These are phyloP conservation scores for Karalla daura DNA, from an alignment of 2,797 vertebrate genomes.

Conservation along the genomic window DNA sequence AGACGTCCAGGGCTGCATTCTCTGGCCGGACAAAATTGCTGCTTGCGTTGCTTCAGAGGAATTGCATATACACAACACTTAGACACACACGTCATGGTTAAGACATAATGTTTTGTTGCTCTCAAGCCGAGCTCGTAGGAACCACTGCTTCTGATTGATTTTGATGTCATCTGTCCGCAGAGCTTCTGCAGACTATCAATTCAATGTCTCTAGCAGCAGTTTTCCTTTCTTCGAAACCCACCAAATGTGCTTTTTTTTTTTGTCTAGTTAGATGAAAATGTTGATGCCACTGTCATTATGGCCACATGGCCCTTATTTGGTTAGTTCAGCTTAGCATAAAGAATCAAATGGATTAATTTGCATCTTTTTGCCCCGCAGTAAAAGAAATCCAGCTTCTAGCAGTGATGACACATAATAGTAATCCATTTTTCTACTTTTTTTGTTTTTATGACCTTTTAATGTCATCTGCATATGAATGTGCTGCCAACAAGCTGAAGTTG, in stretches of 20 bases:
- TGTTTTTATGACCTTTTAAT: no score
- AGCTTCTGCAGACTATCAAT: not conserved
- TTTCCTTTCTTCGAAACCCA: not conserved
- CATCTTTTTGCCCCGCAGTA: no score
- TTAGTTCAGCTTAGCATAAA: not conserved
- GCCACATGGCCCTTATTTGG: not conserved
- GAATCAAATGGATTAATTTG: no score
- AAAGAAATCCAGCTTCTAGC: no score
- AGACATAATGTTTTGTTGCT: constrained; percentile 21
- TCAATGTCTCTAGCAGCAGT: not conserved
- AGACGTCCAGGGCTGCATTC: constrained; percentile 31
- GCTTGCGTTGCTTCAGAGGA: constrained; percentile 28
- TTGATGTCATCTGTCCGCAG: not conserved
- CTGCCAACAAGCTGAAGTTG: no score
- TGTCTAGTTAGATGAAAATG: not conserved
- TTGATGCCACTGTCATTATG: not conserved
- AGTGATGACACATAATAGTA: no score
- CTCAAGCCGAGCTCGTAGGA: not conserved
- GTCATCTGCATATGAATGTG: no score
- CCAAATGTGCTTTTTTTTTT: not conserved
- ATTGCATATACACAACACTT: constrained; percentile 28
- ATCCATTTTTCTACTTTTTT: no score
- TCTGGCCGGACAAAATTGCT: constrained; percentile 50
- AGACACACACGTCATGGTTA: constrained; percentile 33
- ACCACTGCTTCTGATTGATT: not conserved